These are phyloP conservation scores for Tanytarsus gracilentus DNA, from an alignment of 2,888 invertebrate species.

Conservation along the genomic window DNA sequence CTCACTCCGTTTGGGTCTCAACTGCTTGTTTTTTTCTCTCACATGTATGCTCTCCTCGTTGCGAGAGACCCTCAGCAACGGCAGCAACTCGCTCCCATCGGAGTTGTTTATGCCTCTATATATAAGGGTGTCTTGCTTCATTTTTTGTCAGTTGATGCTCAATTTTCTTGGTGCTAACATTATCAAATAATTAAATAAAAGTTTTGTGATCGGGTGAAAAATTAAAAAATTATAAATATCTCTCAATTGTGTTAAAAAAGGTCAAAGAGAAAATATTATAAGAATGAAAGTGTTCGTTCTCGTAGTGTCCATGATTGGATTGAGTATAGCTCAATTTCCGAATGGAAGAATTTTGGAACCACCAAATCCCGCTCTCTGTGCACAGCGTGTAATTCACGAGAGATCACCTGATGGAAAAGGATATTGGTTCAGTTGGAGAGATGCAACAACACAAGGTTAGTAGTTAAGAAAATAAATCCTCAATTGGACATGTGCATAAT, in stretches of 20 bases:
- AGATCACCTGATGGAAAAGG: conserved; percentile 63
- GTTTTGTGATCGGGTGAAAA: not conserved
- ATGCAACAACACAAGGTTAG: conserved; percentile 56
- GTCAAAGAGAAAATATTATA: conserved; percentile 37
- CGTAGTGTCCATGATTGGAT: conserved; percentile 41
- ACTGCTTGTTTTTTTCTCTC: not conserved
- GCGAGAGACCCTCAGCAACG: not conserved
- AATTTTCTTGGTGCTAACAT: conserved; percentile 12
- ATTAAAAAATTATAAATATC: not conserved
- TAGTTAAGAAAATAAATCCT: not conserved
- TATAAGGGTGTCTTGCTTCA: conserved; percentile 25
- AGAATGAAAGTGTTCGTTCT: conserved; percentile 44
- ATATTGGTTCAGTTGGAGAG: conserved; percentile 83
- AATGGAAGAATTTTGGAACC: conserved; percentile 70
- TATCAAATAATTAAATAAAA: not conserved
- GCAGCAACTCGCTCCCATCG: not conserved
- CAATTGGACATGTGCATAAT: not conserved
- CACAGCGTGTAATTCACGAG: conserved; percentile 63
- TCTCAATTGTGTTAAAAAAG: not conserved
- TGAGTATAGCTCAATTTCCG: conserved; percentile 56
- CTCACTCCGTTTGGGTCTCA: not conserved
- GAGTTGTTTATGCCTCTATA: conserved; percentile 14
- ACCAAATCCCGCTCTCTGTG: conserved; percentile 65
- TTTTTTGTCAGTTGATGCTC: conserved; percentile 27
- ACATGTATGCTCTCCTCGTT: not conserved